Conservation (phyloP, 2,113 vertebrate genomes). For the Triplophysa tibetana region DNA sequence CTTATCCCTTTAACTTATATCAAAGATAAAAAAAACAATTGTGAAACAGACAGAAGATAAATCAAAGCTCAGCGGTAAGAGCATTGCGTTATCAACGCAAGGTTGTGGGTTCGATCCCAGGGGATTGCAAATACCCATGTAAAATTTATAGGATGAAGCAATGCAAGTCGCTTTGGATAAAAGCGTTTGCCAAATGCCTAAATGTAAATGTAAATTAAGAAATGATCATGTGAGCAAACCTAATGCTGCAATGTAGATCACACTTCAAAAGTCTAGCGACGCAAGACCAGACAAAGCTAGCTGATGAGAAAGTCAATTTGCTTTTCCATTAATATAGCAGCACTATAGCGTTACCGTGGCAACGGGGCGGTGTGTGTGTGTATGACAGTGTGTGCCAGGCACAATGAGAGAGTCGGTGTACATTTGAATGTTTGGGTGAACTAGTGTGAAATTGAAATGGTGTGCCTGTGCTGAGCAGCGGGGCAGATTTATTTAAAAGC, state of each 20-base stretch:
- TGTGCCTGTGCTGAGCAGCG: slow-evolving; percentile 11
- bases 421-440: neutral
- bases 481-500: slow-evolving; percentile 30
- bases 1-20: no score
- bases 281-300: neutral
- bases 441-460: slow-evolving; percentile 1
- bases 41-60: no score
- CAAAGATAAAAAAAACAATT: no score
- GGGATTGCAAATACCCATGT: no score
- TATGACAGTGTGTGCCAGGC: neutral
- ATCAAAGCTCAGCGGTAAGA: no score
- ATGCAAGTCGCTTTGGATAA: no score
- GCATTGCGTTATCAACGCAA: no score
- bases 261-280: neutral
- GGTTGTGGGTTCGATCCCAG: no score
- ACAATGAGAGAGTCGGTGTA: slow-evolving; percentile 7
- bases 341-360: slow-evolving; percentile 12
- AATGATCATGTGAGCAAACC: no score
- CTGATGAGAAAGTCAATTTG: slow-evolving; percentile 18
- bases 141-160: no score
- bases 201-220: no score
- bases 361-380: neutral
- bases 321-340: slow-evolving; percentile 9
- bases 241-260: neutral
- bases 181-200: no score